Percentiles rank a stretch among this genome's conserved stretches.
These are phyloP conservation scores for Euwallacea fornicatus DNA, from an alignment of 1,140 invertebrate genomes.

Conservation along the genomic window DNA sequence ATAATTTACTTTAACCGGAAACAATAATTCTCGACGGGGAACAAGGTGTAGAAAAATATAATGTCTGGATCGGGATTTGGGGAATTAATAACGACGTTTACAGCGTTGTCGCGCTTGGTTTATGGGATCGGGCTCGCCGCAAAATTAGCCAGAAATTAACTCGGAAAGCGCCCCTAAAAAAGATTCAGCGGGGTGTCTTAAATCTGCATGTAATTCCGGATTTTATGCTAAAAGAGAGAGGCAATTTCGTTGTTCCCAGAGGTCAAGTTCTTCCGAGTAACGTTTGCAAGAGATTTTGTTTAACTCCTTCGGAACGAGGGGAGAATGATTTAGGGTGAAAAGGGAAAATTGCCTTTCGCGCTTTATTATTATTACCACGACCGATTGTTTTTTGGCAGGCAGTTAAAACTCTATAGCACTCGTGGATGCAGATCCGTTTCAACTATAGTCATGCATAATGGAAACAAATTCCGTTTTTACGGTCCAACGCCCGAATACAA, in stretches of 20 bases:
- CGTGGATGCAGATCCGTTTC: neutral
- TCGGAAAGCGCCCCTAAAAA: slow-evolving; percentile 4
- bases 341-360: neutral
- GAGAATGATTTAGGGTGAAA: neutral
- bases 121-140: neutral
- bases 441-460: neutral
- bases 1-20: slow-evolving; percentile 1
- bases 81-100: slow-evolving; percentile 6
- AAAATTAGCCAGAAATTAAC: slow-evolving; percentile 21
- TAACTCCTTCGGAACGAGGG: neutral
- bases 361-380: neutral
- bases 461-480: neutral
- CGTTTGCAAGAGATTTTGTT: neutral
- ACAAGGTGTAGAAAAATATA: slow-evolving; percentile 6
- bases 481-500: neutral
- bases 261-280: slow-evolving; percentile 5
- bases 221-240: slow-evolving; percentile 5
- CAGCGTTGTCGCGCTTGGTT: neutral
- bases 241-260: slow-evolving; percentile 11
- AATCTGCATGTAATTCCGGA: slow-evolving; percentile 16
- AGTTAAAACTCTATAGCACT: slow-evolving; percentile 1
- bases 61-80: slow-evolving; percentile 8
- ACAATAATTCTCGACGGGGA: neutral
- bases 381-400: neutral
- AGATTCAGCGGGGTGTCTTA: slow-evolving; percentile 14